Conservation (phyloP, 2,888 invertebrate species). For the Trachelus troglodyta region DNA sequence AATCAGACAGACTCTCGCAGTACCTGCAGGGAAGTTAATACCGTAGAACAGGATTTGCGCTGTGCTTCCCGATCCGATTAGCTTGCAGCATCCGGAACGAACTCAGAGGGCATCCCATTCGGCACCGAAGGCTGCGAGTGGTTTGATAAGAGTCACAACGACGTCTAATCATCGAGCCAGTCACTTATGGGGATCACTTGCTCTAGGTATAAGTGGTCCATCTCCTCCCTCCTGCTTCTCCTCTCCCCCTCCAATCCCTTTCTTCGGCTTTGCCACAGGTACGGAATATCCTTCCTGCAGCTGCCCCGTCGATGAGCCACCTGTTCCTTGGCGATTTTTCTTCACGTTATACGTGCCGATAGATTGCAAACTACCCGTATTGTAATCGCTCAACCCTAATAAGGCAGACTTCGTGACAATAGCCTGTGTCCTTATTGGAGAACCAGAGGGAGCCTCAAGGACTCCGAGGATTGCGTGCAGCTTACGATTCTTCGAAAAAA, state of each 20-base stretch:
- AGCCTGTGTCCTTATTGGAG: neutral
- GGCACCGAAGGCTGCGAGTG: conserved; percentile 28
- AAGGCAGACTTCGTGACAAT: neutral
- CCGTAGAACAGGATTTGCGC: conserved; percentile 31
- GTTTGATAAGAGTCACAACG: conserved; percentile 33
- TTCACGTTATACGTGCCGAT: neutral
- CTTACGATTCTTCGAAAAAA: neutral
- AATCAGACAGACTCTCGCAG: neutral
- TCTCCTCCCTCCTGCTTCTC: neutral
- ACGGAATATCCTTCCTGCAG: neutral
- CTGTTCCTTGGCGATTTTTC: neutral
- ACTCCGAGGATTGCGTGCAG: neutral
- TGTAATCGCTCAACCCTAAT: neutral
- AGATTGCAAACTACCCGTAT: neutral
- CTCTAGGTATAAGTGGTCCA: neutral
- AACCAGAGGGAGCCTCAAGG: neutral
- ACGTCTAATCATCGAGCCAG: conserved; percentile 8
- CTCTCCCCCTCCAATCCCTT: neutral
- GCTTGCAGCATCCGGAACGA: conserved; percentile 21
- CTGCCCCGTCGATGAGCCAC: neutral
- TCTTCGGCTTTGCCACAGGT: neutral
- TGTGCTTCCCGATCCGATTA: conserved; percentile 40
- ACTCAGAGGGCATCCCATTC: neutral
- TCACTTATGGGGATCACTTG: neutral
- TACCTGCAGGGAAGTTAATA: conserved; percentile 9